These are phyloP conservation scores for Pseudocheirus occidentalis DNA, from an alignment of 2,797 vertebrate species.

Conservation along the genomic window DNA sequence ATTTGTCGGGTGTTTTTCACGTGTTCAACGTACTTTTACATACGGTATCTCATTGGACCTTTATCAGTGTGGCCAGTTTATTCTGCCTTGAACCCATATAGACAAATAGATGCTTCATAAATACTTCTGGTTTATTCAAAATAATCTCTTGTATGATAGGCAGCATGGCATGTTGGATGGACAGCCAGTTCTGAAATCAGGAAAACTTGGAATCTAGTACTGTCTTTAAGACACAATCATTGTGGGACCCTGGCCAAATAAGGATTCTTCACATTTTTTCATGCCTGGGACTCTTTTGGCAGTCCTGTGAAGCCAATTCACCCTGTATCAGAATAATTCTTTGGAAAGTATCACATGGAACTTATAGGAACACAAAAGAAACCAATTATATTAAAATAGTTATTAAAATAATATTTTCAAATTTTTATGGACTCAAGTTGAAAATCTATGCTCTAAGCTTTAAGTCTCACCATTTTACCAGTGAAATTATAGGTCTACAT, in stretches of 20 bases:
- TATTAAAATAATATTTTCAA: not conserved
- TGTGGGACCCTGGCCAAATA: not conserved
- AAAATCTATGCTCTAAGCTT: not conserved
- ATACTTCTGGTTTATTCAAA: not conserved
- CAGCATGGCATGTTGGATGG: not conserved
- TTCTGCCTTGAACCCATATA: accelerated
- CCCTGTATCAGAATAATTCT: not conserved
- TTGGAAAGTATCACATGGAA: not conserved
- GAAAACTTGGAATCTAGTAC: not conserved
- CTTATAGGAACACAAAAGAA: not conserved
- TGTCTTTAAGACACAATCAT: not conserved
- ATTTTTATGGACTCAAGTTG: not conserved
- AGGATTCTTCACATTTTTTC: not conserved
- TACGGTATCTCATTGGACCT: accelerated
- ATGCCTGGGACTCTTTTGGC: not conserved
- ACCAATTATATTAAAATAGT: not conserved
- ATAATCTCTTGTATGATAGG: not conserved
- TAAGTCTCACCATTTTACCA: not conserved
- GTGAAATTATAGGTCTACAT: not conserved
- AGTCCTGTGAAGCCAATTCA: not conserved
- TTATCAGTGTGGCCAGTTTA: accelerated
- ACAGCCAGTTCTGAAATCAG: not conserved
- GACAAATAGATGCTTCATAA: not conserved
- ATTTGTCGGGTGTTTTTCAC: accelerated
- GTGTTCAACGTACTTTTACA: not conserved